phyloP scores from a whole-genome alignment of 1,140 invertebrate genomes.

The Arctopsyche grandis region DNA sequence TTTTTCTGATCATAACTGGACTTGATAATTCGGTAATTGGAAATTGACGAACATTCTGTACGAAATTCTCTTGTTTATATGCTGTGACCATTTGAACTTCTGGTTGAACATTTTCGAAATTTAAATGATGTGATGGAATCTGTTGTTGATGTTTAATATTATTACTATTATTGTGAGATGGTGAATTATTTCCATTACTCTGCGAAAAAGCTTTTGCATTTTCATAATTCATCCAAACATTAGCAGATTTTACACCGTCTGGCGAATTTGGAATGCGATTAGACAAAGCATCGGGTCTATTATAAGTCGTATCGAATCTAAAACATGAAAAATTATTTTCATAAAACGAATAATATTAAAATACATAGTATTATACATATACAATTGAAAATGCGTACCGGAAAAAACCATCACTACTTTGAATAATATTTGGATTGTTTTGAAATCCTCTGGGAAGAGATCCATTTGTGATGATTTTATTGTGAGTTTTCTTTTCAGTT shows the following conservation, averaged over 20 bases:
- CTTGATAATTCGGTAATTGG: constrained; percentile 62
- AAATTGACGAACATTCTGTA: constrained; percentile 56
- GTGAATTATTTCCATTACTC: neutral
- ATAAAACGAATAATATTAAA: neutral
- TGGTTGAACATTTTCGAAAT: constrained; percentile 62
- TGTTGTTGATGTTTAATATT: constrained; percentile 7
- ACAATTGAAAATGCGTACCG: constrained; percentile 55
- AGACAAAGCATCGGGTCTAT: constrained; percentile 39
- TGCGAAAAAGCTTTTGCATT: constrained; percentile 15
- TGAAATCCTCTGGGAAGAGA: constrained; percentile 81
- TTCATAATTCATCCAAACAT: constrained; percentile 9
- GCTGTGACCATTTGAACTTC: constrained; percentile 64
- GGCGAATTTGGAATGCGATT: constrained; percentile 20
- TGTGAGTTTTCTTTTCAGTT: constrained; percentile 65
- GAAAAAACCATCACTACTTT: constrained; percentile 65
- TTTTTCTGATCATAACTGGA: constrained; percentile 63
- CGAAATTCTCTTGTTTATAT: constrained; percentile 54
- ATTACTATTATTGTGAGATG: neutral
- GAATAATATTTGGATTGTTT: constrained; percentile 67
- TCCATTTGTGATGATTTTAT: constrained; percentile 89
- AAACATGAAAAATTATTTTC: constrained; percentile 5
- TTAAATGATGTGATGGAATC: constrained; percentile 56
- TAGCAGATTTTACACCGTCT: neutral
- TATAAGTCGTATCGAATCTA: constrained; percentile 48
- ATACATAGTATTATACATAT: neutral